Evolutionary conservation across 2,113 vertebrate genomes (phyloP), one percentile per base, ranked within the genome.

Genomic region (Hypomesus transpacificus): DNA sequence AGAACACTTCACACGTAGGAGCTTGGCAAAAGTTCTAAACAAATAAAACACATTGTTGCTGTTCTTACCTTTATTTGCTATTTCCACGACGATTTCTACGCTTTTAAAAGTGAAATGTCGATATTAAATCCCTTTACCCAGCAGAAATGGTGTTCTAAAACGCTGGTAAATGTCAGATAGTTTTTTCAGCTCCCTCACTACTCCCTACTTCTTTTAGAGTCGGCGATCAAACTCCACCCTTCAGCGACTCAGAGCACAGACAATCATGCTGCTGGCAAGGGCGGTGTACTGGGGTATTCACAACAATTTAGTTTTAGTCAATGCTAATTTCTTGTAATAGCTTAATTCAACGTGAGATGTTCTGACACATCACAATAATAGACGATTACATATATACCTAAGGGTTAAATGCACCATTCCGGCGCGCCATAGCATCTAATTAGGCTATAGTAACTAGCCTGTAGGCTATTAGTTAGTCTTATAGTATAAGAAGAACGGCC

Each of bases 151-250:
- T 70, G 74, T 68, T 68, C 78, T 75, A 69, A 69, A 80, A 67
- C 11, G 78, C 78, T 75, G 76, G 64, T 82, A 53, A 79, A 76
- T 70, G 80, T 82, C 77, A 80, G 74, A 80, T 77, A 53, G 62
- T 70, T 71, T 67, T 59, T 26, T 39, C 22, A 24, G 58, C 73
- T 78, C 62, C 74, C 73, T 74, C 79, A 69, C 69, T 75, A 65
- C 71, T 52, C 66, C 59, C 73, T 73, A 71, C 68, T 61, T 76
- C 63, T 46, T 34, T 34, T 6, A 46, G 75, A 75, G 68, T 71
- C 80, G 70, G 66, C 34, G 70, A 72, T 76, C 64, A 72, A 86
- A 80, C 84, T 86, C 84, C 84, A 84, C 84, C 84, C 84, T 84
- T 51, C 22, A 39, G 50, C 22, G 34, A 58, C 34, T 31, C 69